Base-by-base conservation (phyloP, 2,113 vertebrate species). In the Perca schrenkii region DNA sequence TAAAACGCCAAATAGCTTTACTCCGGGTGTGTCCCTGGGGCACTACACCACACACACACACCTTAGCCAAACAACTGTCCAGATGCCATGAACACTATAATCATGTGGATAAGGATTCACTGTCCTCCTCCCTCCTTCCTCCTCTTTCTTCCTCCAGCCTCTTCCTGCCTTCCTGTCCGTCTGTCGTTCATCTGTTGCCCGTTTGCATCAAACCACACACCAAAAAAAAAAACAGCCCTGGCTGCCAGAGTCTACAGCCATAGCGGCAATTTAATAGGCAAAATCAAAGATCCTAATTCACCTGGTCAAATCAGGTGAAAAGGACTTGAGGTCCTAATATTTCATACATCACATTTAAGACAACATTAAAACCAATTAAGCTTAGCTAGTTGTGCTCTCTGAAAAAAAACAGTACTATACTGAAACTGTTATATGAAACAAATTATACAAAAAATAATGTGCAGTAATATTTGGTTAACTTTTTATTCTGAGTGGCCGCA, bases 1-100 rank as follows among this genome's bases (percentile, higher is more conserved):
- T 84, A 62, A 91, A 92, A 85, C 19, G 1, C 47, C 6, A 60
- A 84, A 83, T 73, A 76, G 82, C 82, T 87, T 31, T 49, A 78
- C 85, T 91, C 85, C 92, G 93, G 93, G 93, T 93, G 93, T 89
- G 90, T 89, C 87, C 82, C 87, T 87, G 76, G 31, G 79, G 81
- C 80, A 80, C 69, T 11, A 77, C 50, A 81, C 62, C 31, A 34
- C 31, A 74, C 71, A 65, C 6, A 19, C 68, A 71, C 19, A 11
- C 40, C 79, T 84, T 74, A 53, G 79, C 78, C 70, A 91, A 90
- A 91, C 85, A 74, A 79, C 85, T 91, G 90, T 90, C 91, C 88
- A 91, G 82, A 84, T 92, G 82, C 72, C 76, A 87, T 64, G 71
- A 88, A 85, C 82, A 89, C 93, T 91, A 76, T 93, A 90, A 93